Evolutionary conservation across 2,888 invertebrate species (phyloP), one percentile per base, ranked within the genome.

Genomic region (Ophion ventricosus): DNA sequence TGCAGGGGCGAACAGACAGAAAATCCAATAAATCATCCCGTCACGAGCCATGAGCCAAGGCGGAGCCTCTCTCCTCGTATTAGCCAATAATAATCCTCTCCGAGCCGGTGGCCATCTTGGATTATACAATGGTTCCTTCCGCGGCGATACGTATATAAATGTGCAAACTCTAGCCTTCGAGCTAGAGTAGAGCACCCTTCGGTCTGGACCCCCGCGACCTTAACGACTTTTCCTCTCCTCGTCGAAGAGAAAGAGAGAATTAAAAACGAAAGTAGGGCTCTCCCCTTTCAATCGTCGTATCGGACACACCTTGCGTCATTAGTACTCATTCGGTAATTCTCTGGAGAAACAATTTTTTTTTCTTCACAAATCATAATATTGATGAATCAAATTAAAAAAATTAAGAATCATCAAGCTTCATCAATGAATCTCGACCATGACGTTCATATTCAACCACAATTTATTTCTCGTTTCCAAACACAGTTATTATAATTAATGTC

Each of bases 41-140:
- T 94, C 94, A 94, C 94, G 94, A 93, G 93, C 93, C 93, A 94
- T 92, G 92, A 94, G 93, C 93, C 93, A 93, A 95, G 95, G 94
- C 95, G 95, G 94, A 93, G 94, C 94, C 93, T 93, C 94, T 94
- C 93, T 93, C 94, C 93, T 94, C 93, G 94, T 94, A 94, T 94
- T 94, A 94, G 94, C 95, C 95, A 95, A 95, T 95, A 95, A 95
- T 95, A 94, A 94, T 94, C 94, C 94, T 94, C 93, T 94, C 92
- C 90, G 93, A 93, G 92, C 91, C 93, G 93, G 94, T 93, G 93
- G 94, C 95, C 95, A 95, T 95, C 94, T 95, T 95, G 94, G 92
- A 92, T 93, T 93, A 93, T 93, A 93, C 93, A 93, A 93, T 93
- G 93, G 93, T 93, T 93, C 93, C 93, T 93, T 92, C 91, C 91